These are phyloP conservation scores for Tricholauxania praeusta DNA, from an alignment of 2,888 invertebrate species.

Conservation along the genomic window DNA sequence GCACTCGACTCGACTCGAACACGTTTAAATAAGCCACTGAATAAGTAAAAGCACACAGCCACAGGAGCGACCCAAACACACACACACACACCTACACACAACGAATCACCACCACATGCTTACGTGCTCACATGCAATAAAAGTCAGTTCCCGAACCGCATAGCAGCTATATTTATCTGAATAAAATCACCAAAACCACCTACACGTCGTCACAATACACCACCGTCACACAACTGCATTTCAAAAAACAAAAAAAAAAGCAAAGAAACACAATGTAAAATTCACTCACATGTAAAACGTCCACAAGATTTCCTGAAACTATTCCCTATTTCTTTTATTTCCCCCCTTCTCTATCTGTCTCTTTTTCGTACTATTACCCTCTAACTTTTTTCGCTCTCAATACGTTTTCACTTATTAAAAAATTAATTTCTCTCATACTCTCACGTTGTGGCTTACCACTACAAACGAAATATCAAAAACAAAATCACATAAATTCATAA, in stretches of 20 bases:
- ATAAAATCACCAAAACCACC: constrained; percentile 3
- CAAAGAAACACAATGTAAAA: neutral
- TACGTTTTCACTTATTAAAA: no score
- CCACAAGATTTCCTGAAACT: constrained; percentile 4
- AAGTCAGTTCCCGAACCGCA: no score
- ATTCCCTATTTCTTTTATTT: neutral
- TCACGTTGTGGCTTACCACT: constrained; percentile 13
- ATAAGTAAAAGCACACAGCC: no score
- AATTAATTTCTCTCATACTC: constrained; percentile 13
- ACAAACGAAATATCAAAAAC: neutral
- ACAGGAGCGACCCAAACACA: no score
- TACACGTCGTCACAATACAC: constrained; percentile 39
- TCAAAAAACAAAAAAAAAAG: neutral
- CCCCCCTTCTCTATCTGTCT: constrained; percentile 1
- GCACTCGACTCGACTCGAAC: no score
- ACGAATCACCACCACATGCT: no score
- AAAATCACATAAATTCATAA: neutral
- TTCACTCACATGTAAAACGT: constrained; percentile 20
- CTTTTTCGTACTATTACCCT: constrained; percentile 17
- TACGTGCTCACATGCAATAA: neutral
- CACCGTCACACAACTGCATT: constrained; percentile 26
- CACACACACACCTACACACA: no score
- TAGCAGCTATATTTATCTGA: neutral
- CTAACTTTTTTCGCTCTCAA: constrained; percentile 28
- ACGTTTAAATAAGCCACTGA: no score